These are phyloP conservation scores for Karalla daura DNA, from an alignment of 2,797 vertebrate species.

Conservation along the genomic window DNA sequence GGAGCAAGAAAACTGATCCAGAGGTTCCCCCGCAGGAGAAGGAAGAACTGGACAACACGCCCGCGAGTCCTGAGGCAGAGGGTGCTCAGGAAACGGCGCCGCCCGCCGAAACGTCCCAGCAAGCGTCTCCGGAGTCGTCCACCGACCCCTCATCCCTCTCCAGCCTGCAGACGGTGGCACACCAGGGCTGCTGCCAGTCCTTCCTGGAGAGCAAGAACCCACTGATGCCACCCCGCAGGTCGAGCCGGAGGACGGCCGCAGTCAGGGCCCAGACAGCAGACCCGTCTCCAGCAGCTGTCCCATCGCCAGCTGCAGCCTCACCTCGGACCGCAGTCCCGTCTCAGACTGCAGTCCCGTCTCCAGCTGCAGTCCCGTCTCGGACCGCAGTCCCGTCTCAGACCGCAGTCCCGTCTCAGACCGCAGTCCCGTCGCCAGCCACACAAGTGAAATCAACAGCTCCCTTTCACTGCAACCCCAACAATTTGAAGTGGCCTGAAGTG, in stretches of 20 bases:
- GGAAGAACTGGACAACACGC: not conserved
- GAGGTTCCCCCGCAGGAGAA: not conserved
- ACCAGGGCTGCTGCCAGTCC: constrained; percentile 56
- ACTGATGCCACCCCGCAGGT: too few species aligned
- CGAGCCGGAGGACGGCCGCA: too few species aligned
- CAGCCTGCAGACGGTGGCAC: fast-evolving
- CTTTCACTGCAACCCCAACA: constrained; percentile 56
- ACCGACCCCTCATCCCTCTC: not conserved
- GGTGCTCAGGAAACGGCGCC: not conserved
- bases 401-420: too few species aligned
- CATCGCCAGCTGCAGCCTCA: too few species aligned
- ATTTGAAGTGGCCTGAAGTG: constrained; percentile 11
- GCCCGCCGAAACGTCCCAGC: not conserved
- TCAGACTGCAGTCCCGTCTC: too few species aligned
- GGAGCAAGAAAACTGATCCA: not conserved
- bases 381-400: too few species aligned
- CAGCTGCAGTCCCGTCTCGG: too few species aligned
- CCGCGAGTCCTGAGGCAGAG: not conserved
- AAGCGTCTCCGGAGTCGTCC: constrained; percentile 9
- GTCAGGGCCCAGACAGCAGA: too few species aligned
- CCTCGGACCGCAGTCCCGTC: too few species aligned
- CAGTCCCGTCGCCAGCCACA: fast-evolving
- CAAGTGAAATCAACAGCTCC: constrained; percentile 30
- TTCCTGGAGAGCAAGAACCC: constrained; percentile 65
- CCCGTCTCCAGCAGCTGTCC: too few species aligned